These are phyloP conservation scores for Bellardia bayeri DNA, from an alignment of 2,888 invertebrate species.

Conservation along the genomic window DNA sequence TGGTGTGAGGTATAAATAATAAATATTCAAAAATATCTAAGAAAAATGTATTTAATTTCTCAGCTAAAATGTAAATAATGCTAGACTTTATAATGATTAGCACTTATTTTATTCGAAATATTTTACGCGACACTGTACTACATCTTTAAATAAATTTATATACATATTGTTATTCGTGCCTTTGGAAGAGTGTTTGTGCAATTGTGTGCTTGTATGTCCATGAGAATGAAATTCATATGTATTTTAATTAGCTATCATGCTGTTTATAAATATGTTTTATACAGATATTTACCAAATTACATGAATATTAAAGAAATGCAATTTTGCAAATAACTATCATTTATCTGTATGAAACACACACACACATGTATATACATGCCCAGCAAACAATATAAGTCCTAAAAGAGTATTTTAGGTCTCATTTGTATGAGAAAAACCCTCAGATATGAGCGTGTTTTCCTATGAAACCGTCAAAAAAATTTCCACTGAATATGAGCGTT, in stretches of 20 bases:
- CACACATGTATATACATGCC: not conserved
- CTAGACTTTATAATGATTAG: no score
- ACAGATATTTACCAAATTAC: conserved; percentile 42
- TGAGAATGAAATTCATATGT: conserved; percentile 38
- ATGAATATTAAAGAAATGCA: conserved; percentile 48
- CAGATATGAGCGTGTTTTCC: no score
- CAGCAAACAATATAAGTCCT: no score
- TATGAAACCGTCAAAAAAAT: no score
- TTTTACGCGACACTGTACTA: not conserved
- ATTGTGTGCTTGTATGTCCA: not conserved
- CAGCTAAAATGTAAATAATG: no score
- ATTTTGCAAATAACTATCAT: conserved; percentile 42
- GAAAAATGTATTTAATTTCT: no score
- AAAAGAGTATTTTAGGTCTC: no score
- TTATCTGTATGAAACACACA: conserved; percentile 11
- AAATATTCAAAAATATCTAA: no score
- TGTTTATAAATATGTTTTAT: conserved; percentile 26
- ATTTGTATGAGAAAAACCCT: no score
- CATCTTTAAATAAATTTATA: not conserved
- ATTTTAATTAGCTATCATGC: conserved; percentile 49
- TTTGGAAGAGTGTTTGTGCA: not conserved
- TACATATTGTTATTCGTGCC: not conserved
- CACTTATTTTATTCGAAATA: not conserved
- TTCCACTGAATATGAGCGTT: no score
- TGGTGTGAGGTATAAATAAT: no score